These are phyloP conservation scores for Cryptus armator DNA, from an alignment of 2,888 invertebrate genomes.

Conservation along the genomic window DNA sequence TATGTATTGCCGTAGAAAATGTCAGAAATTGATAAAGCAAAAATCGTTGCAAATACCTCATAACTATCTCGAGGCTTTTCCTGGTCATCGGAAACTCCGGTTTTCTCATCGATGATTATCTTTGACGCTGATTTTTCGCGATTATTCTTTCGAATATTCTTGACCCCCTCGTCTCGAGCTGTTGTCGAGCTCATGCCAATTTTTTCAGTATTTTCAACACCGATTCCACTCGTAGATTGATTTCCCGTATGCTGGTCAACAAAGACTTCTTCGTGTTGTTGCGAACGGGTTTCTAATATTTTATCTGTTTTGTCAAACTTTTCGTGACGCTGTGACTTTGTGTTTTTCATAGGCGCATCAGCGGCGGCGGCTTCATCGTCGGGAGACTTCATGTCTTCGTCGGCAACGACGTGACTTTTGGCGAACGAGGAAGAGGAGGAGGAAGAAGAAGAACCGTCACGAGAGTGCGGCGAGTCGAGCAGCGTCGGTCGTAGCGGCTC, in stretches of 20 bases:
- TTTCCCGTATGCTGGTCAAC: not conserved
- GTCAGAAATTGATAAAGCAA: not conserved
- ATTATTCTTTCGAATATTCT: slow-evolving; percentile 15
- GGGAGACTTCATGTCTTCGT: slow-evolving; percentile 20
- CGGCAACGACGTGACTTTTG: slow-evolving; percentile 61
- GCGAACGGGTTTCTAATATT: slow-evolving; percentile 34
- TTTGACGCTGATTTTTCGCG: not conserved
- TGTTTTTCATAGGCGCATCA: not conserved
- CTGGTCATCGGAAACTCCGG: not conserved
- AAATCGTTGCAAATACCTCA: slow-evolving; percentile 39
- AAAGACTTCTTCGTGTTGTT: slow-evolving; percentile 33
- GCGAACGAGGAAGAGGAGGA: slow-evolving; percentile 36
- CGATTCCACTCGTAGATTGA: not conserved
- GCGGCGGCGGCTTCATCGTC: not conserved
- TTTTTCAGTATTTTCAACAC: not conserved
- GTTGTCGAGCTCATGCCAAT: not conserved
- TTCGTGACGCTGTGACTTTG: not conserved
- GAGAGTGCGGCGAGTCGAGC: slow-evolving; percentile 52
- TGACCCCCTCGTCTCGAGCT: not conserved
- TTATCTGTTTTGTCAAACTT: slow-evolving; percentile 48
- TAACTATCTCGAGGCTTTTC: slow-evolving; percentile 28
- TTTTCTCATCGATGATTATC: not conserved
- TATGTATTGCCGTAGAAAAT: not conserved
- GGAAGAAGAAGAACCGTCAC: not conserved
- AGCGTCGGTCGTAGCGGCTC: slow-evolving; percentile 17